These are phyloP conservation scores for Centroberyx gerrardi DNA, from an alignment of 2,797 vertebrate species.

Conservation along the genomic window DNA sequence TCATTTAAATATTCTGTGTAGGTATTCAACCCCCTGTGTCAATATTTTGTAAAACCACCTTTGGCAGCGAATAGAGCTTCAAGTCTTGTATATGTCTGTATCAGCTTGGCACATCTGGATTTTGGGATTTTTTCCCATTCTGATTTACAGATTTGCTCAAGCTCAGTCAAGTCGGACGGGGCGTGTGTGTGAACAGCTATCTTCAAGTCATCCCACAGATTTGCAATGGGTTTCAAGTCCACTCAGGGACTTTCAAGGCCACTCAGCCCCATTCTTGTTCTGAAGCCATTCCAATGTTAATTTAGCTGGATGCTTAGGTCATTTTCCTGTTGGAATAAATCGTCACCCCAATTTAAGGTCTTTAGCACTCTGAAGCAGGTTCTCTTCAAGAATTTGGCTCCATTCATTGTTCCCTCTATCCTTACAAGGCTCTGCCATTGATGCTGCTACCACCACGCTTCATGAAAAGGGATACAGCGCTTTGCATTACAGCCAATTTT, in stretches of 20 bases:
- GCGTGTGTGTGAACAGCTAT: conserved; percentile 9
- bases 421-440: conserved; percentile 1
- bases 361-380: neutral
- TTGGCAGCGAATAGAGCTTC: too few species aligned
- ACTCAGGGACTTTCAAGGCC: neutral
- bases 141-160: conserved; percentile 31
- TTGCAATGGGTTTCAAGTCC: conserved; percentile 29
- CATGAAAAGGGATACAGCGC: conserved; percentile 28
- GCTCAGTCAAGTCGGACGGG: conserved; percentile 14
- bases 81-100: too few species aligned
- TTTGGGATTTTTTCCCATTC: conserved; percentile 14
- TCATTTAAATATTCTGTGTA: too few species aligned
- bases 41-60: too few species aligned
- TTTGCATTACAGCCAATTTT: conserved; percentile 23
- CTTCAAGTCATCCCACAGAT: conserved; percentile 10
- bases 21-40: too few species aligned
- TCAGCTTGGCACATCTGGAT: too few species aligned
- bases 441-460: conserved; percentile 20
- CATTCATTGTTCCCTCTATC: too few species aligned
- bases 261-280: too few species aligned
- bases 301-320: conserved; percentile 10
- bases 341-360: conserved; percentile 23
- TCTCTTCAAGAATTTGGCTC: too few species aligned
- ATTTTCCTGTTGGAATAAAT: too few species aligned
- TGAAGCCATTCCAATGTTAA: conserved; percentile 27